Percentiles rank a stretch among this genome's conserved stretches.
Conservation (phyloP, 1,140 invertebrate genomes). For the Metopolophium dirhodum region DNA sequence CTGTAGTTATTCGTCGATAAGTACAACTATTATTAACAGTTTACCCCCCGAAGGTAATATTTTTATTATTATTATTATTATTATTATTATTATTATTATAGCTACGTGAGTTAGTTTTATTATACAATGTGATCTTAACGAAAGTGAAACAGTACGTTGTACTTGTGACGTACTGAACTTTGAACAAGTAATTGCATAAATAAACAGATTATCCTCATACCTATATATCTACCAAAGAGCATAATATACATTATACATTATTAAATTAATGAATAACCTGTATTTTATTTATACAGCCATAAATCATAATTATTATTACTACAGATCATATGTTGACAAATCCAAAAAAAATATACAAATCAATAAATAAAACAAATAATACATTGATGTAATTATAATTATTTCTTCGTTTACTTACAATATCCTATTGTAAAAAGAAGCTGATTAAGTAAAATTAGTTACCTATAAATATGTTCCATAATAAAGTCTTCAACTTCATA, state of each 20-base stretch:
- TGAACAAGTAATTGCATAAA: neutral
- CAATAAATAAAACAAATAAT: neutral
- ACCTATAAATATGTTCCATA: no score
- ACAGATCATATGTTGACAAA: neutral
- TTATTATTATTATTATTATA: conserved; percentile 13
- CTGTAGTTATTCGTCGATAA: neutral
- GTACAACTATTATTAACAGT: conserved; percentile 31
- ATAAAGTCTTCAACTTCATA: no score
- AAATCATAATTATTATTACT: neutral
- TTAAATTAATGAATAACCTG: no score
- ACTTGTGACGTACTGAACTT: neutral
- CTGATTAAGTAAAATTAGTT: no score
- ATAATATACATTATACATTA: neutral
- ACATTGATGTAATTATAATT: neutral
- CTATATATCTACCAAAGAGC: neutral
- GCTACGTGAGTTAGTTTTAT: neutral
- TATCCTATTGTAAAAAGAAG: neutral
- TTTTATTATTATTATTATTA: neutral
- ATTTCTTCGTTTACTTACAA: neutral
- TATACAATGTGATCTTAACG: neutral
- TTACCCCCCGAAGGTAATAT: neutral
- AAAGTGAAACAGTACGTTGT: neutral
- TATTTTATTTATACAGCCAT: neutral
- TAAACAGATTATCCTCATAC: neutral
- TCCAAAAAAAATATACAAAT: neutral